A percentile compares a stretch with the other conserved stretches of the same genome.
These are phyloP conservation scores for Zaprionus ornatus DNA, from an alignment of 1,140 invertebrate genomes.

Conservation along the genomic window DNA sequence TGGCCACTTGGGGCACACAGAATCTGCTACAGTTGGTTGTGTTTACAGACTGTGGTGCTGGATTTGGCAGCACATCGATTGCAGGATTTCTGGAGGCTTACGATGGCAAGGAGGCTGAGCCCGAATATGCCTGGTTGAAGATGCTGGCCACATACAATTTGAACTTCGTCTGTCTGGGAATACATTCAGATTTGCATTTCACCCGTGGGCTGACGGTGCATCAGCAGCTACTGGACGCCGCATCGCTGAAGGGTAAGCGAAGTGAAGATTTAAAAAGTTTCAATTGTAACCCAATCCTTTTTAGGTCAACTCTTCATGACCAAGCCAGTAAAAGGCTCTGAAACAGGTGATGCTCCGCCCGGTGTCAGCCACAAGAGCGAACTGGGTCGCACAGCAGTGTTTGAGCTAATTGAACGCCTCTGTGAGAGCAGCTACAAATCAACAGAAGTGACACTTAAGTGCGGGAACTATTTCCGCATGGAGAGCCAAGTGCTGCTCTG, in stretches of 20 bases:
- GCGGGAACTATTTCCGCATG: conserved; percentile 90
- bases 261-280: neutral
- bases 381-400: conserved; percentile 84
- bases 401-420: conserved; percentile 89
- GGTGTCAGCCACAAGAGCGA: conserved; percentile 83
- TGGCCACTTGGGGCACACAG: conserved; percentile 77
- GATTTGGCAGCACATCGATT: conserved; percentile 76
- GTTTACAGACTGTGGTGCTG: conserved; percentile 79
- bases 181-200: conserved; percentile 84
- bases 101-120: conserved; percentile 54
- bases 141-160: conserved; percentile 92
- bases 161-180: conserved; percentile 88
- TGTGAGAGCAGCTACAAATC: conserved; percentile 91
- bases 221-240: conserved; percentile 72
- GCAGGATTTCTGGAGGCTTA: conserved; percentile 54
- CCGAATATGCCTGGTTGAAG: conserved; percentile 87
- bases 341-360: conserved; percentile 23
- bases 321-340: conserved; percentile 55
- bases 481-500: conserved; percentile 88
- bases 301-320: conserved; percentile 74
- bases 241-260: conserved; percentile 58
- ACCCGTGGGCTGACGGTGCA: conserved; percentile 72
- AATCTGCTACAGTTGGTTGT: conserved; percentile 72
- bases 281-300: neutral
- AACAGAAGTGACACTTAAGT: conserved; percentile 90